Percentiles rank a stretch among this genome's conserved stretches.
Evolutionary conservation across 2,888 invertebrate species (phyloP).

Genomic region (Acleris cristana): DNA sequence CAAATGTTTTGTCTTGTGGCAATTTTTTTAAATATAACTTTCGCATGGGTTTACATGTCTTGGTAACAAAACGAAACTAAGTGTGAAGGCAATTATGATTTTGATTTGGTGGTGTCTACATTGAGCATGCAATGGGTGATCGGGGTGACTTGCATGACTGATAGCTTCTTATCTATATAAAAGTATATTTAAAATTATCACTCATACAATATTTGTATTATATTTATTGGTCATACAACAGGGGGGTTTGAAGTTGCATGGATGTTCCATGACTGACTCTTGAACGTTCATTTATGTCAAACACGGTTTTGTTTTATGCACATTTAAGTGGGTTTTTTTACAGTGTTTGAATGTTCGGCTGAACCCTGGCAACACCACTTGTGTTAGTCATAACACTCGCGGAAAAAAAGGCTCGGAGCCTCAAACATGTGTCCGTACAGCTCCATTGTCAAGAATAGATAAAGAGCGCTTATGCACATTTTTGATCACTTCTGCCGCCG

Average conservation of each 20-base stretch:
- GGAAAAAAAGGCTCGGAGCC: background rate
- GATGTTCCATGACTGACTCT: background rate
- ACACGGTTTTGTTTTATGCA: constrained; percentile 8
- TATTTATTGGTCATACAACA: constrained; percentile 7
- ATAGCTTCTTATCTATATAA: constrained; percentile 17
- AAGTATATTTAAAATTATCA: constrained; percentile 13
- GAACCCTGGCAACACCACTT: background rate
- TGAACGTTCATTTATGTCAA: background rate
- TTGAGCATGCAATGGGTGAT: constrained; percentile 2
- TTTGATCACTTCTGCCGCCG: too few species aligned
- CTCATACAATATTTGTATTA: constrained; percentile 15
- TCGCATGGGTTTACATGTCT: constrained; percentile 6
- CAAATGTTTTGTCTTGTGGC: background rate
- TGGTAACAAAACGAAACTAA: background rate
- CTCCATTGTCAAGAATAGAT: too few species aligned
- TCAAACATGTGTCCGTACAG: background rate
- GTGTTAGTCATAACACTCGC: background rate
- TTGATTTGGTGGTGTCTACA: background rate
- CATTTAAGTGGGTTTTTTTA: constrained; percentile 1
- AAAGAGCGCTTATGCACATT: too few species aligned
- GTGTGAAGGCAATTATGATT: background rate
- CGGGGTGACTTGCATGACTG: constrained; percentile 8
- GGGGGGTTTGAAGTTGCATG: constrained; percentile 8
- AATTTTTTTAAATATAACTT: background rate
- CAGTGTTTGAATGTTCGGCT: constrained; percentile 10